Percentiles rank a stretch among this genome's conserved stretches.
Conservation (phyloP, 2,113 vertebrate species). For the Alouatta palliata region DNA sequence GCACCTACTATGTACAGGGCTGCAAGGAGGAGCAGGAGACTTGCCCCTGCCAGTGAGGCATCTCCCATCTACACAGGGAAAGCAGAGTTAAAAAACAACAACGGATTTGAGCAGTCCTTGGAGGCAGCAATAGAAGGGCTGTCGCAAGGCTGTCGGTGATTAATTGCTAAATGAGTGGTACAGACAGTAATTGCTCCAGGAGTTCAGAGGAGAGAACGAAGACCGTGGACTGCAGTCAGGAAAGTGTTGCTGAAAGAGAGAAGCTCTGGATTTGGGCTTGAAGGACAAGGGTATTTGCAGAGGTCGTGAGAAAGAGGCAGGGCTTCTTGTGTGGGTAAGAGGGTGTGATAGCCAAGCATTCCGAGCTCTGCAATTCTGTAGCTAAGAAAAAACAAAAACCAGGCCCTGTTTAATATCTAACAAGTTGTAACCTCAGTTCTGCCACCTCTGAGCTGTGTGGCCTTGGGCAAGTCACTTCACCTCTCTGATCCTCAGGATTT, state of each 20-base stretch:
- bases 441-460: neutral
- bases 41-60: accelerated
- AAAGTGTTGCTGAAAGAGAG: neutral
- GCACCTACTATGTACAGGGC: neutral
- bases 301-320: neutral
- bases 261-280: constrained; percentile 11
- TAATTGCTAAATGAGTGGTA: constrained; percentile 40
- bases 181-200: constrained; percentile 47
- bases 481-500: neutral
- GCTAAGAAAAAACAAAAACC: neutral
- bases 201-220: constrained; percentile 33
- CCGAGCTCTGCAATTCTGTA: neutral
- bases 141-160: too few relatives aligned
- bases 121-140: neutral
- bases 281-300: neutral
- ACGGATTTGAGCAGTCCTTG: neutral
- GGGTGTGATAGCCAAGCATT: accelerated
- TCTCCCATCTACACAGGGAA: neutral
- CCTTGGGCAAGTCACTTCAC: neutral
- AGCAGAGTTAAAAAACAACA: neutral
- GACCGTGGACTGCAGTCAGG: neutral
- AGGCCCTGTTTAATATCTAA: neutral
- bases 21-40: neutral
- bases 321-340: neutral
- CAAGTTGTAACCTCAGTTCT: neutral